Conservation (phyloP, 2,888 invertebrate species). For the Nomada hirtipes region DNA sequence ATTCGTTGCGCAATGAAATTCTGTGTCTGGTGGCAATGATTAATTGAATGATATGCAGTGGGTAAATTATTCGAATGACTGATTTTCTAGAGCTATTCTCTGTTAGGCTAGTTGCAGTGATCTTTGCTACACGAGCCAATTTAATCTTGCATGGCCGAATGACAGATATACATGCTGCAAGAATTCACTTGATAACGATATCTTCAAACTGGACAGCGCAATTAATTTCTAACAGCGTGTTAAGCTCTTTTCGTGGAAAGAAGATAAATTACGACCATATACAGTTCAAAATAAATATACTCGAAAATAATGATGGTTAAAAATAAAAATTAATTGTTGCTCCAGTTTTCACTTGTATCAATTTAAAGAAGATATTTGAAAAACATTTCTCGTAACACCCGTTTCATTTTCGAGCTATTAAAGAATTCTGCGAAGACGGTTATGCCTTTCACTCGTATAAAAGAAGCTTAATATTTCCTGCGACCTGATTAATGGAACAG, state of each 20-base stretch:
- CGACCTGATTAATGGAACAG: neutral
- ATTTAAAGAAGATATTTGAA: too few relatives aligned
- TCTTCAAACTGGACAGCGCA: neutral
- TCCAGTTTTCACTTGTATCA: too few relatives aligned
- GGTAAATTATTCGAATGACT: slow-evolving; percentile 2
- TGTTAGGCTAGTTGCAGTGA: slow-evolving; percentile 12
- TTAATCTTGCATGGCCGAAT: slow-evolving; percentile 30
- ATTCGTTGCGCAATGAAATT: neutral
- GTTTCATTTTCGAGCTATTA: neutral
- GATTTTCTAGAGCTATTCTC: slow-evolving; percentile 34
- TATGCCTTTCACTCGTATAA: too few relatives aligned
- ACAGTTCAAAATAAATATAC: too few relatives aligned
- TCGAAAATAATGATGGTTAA: too few relatives aligned
- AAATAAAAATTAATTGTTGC: too few relatives aligned
- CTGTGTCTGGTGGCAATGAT: neutral
- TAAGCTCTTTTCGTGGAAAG: neutral
- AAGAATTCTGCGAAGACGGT: too few relatives aligned
- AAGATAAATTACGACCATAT: neutral
- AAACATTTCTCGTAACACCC: too few relatives aligned
- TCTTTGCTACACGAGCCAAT: slow-evolving; percentile 25
- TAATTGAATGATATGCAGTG: slow-evolving; percentile 6
- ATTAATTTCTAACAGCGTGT: slow-evolving; percentile 4
- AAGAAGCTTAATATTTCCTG: neutral
- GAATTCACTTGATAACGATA: slow-evolving; percentile 21
- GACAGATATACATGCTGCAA: slow-evolving; percentile 25